Evolutionary conservation across 1,140 invertebrate genomes (phyloP).

Genomic region (Luehdorfia chinensis): DNA sequence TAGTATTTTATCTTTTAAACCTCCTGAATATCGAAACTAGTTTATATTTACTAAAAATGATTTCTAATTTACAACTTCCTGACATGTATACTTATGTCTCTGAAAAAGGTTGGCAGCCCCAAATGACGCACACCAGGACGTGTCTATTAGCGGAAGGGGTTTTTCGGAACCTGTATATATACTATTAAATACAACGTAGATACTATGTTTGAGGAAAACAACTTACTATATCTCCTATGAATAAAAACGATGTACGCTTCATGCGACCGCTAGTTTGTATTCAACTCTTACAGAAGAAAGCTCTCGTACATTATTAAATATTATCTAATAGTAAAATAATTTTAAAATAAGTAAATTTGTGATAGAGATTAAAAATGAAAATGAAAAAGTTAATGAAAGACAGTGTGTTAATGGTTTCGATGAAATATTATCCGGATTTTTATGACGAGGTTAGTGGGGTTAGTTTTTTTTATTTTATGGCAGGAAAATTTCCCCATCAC

Average conservation of each 20-base stretch:
- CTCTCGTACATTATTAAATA: not conserved
- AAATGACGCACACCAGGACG: too few species aligned
- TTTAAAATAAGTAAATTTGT: too few species aligned
- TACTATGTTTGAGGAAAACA: not conserved
- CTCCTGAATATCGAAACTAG: too few species aligned
- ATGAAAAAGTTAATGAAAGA: conserved; percentile 12
- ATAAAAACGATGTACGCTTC: not conserved
- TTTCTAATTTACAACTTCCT: too few species aligned
- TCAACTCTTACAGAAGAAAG: conserved; percentile 5
- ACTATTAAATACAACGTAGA: too few species aligned
- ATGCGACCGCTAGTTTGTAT: not conserved
- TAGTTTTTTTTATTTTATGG: not conserved
- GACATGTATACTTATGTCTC: too few species aligned
- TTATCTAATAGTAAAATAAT: not conserved
- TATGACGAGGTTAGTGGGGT: conserved; percentile 12
- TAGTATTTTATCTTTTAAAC: too few species aligned
- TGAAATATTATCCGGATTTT: conserved; percentile 12
- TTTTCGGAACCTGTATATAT: too few species aligned
- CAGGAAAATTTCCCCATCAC: too few species aligned
- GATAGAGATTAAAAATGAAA: not conserved
- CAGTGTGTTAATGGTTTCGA: conserved; percentile 12
- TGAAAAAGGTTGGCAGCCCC: too few species aligned
- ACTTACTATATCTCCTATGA: not conserved
- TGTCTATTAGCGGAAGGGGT: too few species aligned
- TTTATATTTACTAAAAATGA: too few species aligned